Conservation (phyloP, 1,140 invertebrate species). For the Arion vulgaris region DNA sequence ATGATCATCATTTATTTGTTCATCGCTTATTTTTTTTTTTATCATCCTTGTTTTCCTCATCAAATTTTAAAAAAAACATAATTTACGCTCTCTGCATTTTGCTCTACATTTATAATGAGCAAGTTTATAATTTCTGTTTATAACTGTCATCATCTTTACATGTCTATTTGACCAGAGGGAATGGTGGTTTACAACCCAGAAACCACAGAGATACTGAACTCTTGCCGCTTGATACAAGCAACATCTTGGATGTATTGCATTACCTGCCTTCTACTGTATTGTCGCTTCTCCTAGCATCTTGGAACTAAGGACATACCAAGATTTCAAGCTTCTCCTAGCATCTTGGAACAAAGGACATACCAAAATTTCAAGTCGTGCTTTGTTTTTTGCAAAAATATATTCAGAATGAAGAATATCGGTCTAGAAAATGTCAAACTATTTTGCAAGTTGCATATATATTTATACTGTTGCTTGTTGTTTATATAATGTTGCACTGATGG, state of each 20-base stretch:
- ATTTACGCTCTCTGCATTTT: too few species aligned
- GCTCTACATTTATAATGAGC: too few species aligned
- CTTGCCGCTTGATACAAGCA: not conserved
- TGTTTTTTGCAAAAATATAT: not conserved
- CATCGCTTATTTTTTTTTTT: too few species aligned
- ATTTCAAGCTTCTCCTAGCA: not conserved
- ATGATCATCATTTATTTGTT: too few species aligned
- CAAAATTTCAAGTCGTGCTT: not conserved
- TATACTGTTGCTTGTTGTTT: too few species aligned
- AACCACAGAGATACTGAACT: constrained; percentile 42
- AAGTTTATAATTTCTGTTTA: too few species aligned
- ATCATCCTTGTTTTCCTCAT: too few species aligned
- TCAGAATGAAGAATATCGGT: too few species aligned
- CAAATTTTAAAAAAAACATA: too few species aligned
- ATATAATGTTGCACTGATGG: too few species aligned
- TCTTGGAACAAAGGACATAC: not conserved
- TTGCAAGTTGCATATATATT: too few species aligned
- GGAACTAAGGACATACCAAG: not conserved
- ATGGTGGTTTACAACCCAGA: constrained; percentile 49
- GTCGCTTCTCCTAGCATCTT: not conserved
- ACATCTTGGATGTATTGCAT: constrained; percentile 16
- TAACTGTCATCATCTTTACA: not conserved
- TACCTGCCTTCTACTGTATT: not conserved
- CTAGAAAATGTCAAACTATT: too few species aligned
- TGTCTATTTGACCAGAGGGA: constrained; percentile 46